Conservation (phyloP, 64 coral and sea anemone genomes). For the Montipora capricornis region DNA sequence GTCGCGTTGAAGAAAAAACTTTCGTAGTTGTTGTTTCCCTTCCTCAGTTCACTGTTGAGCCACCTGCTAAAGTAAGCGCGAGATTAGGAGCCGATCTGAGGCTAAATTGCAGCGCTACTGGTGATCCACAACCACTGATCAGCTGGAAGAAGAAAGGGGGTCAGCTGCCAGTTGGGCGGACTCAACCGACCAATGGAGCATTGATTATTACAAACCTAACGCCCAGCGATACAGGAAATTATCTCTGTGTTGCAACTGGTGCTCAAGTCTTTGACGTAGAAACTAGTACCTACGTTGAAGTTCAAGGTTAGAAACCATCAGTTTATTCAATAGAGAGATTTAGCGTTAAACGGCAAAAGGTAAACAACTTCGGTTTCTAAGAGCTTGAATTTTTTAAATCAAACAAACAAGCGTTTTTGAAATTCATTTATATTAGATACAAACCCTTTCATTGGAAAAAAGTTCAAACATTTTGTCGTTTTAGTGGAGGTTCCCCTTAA, state of each 20-base stretch:
- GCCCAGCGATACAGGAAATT: conserved; percentile 29
- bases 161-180: neutral
- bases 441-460: too few species aligned
- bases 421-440: too few species aligned
- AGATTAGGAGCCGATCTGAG: neutral
- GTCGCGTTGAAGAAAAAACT: neutral
- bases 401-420: too few species aligned
- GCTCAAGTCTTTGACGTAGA: neutral
- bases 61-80: neutral
- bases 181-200: neutral
- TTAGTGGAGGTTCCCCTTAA: too few species aligned
- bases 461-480: too few species aligned
- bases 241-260: conserved; percentile 20
- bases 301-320: neutral
- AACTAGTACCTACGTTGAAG: neutral
- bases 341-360: too few species aligned
- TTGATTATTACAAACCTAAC: conserved; percentile 15
- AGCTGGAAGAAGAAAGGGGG: too few species aligned
- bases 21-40: neutral
- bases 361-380: too few species aligned
- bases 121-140: too few species aligned
- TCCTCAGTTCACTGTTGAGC: conserved; percentile 16
- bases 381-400: too few species aligned
- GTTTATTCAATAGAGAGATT: too few species aligned
- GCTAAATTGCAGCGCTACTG: too few species aligned